These are phyloP conservation scores for Miichthys miiuy DNA, from an alignment of 2,797 vertebrate species.

Conservation along the genomic window DNA sequence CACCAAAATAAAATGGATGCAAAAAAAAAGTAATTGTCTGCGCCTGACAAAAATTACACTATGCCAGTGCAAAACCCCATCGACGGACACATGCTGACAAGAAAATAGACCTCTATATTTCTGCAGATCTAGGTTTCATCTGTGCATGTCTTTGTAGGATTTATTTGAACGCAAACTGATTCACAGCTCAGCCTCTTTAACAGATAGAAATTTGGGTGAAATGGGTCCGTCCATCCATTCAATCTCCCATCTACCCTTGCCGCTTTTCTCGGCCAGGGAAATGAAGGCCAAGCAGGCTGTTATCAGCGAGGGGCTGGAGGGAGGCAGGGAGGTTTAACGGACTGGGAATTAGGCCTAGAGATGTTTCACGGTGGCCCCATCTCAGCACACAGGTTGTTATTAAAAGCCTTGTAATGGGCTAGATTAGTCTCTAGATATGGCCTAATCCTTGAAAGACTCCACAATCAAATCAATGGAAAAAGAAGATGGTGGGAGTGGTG, in stretches of 20 bases:
- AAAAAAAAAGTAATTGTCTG: not conserved
- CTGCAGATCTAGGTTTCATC: not conserved
- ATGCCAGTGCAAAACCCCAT: not conserved
- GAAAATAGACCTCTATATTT: constrained; percentile 25
- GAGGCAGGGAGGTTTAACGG: constrained; percentile 30
- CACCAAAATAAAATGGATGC: constrained; percentile 40
- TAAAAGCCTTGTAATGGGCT: constrained; percentile 69
- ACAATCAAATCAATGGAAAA: constrained; percentile 55
- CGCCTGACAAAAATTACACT: constrained; percentile 21
- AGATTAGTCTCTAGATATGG: constrained; percentile 67
- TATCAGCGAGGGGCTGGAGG: constrained; percentile 40
- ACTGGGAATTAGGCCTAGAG: constrained; percentile 51
- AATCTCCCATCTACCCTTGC: constrained; percentile 27
- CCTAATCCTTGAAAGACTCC: constrained; percentile 63
- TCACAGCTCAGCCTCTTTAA: constrained; percentile 10
- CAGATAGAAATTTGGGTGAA: constrained; percentile 24
- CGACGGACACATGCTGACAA: constrained; percentile 19
- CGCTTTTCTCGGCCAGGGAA: constrained; percentile 15
- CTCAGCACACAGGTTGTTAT: constrained; percentile 62
- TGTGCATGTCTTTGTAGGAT: constrained; percentile 15
- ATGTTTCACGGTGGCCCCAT: constrained; percentile 45
- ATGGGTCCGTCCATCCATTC: constrained; percentile 13
- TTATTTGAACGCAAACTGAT: constrained; percentile 23
- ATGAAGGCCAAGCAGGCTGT: constrained; percentile 46
- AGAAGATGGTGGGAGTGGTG: constrained; percentile 27